Evolutionary conservation across 2,888 invertebrate genomes (phyloP).

Genomic region (Hirtodrosophila histrioides): DNA sequence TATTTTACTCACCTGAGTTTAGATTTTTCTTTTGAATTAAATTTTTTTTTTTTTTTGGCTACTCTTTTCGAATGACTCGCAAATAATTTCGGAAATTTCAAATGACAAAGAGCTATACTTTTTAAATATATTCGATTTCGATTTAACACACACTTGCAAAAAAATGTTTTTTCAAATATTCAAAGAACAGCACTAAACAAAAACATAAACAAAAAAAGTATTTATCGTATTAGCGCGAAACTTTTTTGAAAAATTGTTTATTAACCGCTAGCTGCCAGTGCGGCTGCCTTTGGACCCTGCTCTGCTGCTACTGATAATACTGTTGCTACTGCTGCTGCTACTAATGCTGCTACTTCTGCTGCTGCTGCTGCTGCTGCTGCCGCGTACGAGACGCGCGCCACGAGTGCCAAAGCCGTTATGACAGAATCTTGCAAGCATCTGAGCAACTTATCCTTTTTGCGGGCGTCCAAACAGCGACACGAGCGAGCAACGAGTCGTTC

Average conservation of each 20-base stretch:
- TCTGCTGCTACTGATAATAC: neutral
- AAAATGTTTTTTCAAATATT: neutral
- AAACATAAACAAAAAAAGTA: constrained; percentile 2
- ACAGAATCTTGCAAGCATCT: constrained; percentile 75
- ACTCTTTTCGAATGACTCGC: too few relatives aligned
- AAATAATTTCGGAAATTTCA: neutral
- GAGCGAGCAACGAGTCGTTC: constrained; percentile 18
- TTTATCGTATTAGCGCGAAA: constrained; percentile 4
- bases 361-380: constrained; percentile 32
- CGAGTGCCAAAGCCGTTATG: constrained; percentile 77
- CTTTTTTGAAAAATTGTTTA: constrained; percentile 2
- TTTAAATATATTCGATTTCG: too few relatives aligned
- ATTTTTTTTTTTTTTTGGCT: too few relatives aligned
- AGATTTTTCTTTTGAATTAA: too few relatives aligned
- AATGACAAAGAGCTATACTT: too few relatives aligned
- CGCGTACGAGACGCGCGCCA: constrained; percentile 68
- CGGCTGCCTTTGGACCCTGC: constrained; percentile 1
- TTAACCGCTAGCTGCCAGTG: neutral
- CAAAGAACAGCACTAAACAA: constrained; percentile 2
- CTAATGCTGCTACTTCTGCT: neutral
- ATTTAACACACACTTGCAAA: constrained; percentile 8
- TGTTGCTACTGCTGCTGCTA: neutral
- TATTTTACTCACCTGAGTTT: too few relatives aligned
- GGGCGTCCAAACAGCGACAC: constrained; percentile 15
- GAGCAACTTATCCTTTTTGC: constrained; percentile 70